Evolutionary conservation across 2,888 invertebrate species (phyloP).

Genomic region (Tenthredo scrophulariae): DNA sequence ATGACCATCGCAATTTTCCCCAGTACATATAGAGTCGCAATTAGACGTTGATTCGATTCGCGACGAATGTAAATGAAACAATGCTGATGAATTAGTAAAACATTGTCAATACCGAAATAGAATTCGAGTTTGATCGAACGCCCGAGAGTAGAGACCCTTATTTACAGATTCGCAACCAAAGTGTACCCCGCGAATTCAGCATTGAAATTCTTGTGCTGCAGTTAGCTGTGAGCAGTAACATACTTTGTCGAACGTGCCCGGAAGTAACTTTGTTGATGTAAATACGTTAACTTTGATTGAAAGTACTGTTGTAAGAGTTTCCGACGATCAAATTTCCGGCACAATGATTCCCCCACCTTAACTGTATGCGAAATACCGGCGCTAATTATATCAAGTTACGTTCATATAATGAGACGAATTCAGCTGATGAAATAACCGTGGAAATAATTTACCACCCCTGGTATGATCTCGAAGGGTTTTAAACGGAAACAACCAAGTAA

Average conservation of each 20-base stretch:
- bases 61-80: neutral
- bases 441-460: neutral
- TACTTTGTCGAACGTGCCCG: slow-evolving; percentile 76
- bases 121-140: neutral
- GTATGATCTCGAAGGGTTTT: neutral
- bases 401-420: neutral
- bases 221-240: slow-evolving; percentile 71
- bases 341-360: neutral
- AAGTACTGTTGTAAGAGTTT: neutral
- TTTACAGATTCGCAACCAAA: slow-evolving; percentile 70
- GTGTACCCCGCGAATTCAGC: slow-evolving; percentile 63
- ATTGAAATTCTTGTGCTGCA: slow-evolving; percentile 71
- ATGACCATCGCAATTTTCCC: neutral
- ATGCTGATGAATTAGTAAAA: neutral
- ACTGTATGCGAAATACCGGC: neutral
- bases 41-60: neutral
- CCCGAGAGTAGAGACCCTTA: neutral
- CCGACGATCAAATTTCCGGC: neutral
- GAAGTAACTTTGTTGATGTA: slow-evolving; percentile 72
- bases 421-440: neutral
- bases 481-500: slow-evolving; percentile 34
- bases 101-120: neutral
- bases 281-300: slow-evolving; percentile 7
- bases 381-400: neutral
- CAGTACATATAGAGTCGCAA: neutral